Conservation (phyloP, 2,888 invertebrate species). For the Ischnus inquisitorius region DNA sequence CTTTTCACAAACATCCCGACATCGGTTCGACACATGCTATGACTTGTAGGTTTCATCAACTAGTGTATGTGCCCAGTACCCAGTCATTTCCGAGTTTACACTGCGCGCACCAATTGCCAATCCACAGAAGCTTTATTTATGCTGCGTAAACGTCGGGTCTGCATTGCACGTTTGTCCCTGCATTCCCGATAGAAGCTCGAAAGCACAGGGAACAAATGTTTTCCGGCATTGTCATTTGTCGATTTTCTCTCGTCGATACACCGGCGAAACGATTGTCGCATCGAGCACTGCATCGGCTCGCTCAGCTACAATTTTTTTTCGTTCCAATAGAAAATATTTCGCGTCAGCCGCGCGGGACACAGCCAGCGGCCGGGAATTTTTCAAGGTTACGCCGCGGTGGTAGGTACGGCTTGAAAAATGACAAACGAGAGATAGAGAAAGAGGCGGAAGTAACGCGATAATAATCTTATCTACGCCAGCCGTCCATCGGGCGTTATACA, state of each 20-base stretch:
- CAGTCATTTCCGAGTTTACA: conserved; percentile 42
- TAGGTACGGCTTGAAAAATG: not conserved
- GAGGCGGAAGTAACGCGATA: not conserved
- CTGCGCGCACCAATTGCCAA: not conserved
- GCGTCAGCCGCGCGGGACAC: too few relatives aligned
- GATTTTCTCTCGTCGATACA: too few relatives aligned
- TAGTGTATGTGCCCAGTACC: not conserved
- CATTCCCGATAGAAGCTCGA: not conserved
- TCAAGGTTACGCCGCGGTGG: not conserved
- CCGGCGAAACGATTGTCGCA: too few relatives aligned
- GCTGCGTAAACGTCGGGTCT: not conserved
- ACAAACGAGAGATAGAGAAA: not conserved
- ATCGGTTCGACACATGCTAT: conserved; percentile 27
- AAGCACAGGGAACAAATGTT: not conserved
- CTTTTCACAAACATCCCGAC: conserved; percentile 36
- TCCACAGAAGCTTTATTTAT: not conserved
- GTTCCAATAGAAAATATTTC: too few relatives aligned
- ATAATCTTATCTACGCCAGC: not conserved
- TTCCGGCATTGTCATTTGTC: too few relatives aligned
- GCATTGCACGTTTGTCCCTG: not conserved
- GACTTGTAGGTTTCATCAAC: not conserved
- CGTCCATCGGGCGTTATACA: not conserved
- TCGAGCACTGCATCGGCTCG: too few relatives aligned
- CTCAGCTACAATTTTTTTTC: too few relatives aligned
- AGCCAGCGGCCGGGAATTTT: not conserved